phyloP scores from a whole-genome alignment of 92 coral and sea anemone species.

The Siderastrea radians region DNA sequence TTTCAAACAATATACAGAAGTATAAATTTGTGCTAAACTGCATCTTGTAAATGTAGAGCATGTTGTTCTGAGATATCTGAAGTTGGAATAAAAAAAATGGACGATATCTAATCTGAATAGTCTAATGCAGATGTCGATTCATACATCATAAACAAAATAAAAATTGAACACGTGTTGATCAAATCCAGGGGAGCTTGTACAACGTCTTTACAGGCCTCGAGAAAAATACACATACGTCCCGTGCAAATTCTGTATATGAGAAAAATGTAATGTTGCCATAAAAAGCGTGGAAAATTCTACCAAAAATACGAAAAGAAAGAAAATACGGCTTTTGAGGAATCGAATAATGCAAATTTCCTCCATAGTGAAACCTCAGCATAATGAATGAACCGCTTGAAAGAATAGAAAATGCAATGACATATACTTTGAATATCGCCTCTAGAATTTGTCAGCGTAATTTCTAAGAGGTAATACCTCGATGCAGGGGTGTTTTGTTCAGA shows the following conservation, averaged over 20 bases:
- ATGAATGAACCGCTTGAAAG: conserved; percentile 21
- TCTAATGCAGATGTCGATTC: no score
- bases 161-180: no score
- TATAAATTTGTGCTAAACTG: no score
- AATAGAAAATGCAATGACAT: not conserved
- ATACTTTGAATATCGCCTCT: not conserved
- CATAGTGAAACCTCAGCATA: not conserved
- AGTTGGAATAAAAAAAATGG: no score
- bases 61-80: no score
- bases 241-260: not conserved
- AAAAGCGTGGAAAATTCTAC: not conserved
- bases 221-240: not conserved
- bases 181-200: no score
- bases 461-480: not conserved
- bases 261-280: not conserved
- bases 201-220: no score
- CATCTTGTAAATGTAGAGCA: no score
- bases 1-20: no score
- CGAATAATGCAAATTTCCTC: not conserved
- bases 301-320: not conserved
- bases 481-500: not conserved
- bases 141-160: no score
- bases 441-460: not conserved
- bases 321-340: not conserved
- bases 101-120: no score